Conservation (phyloP, 2,888 invertebrate species). For the Tyria jacobaeae region DNA sequence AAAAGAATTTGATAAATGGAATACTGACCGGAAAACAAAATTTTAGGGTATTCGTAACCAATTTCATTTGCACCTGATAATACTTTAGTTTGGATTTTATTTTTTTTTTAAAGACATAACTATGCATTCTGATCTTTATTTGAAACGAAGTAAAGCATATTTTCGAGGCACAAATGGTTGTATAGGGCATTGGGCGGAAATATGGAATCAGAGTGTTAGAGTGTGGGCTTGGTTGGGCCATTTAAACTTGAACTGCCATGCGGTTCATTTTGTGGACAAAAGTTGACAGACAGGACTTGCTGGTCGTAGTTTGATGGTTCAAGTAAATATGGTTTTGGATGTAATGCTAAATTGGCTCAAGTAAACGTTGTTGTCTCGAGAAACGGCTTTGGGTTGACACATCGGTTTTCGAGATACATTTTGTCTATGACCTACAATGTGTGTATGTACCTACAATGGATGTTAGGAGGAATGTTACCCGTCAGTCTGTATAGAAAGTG, state of each 20-base stretch:
- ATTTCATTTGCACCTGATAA: neutral
- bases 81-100: constrained; percentile 10
- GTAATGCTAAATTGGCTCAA: constrained; percentile 81
- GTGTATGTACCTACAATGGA: too few relatives aligned
- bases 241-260: constrained; percentile 60
- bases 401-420: constrained; percentile 55
- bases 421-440: too few relatives aligned
- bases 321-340: constrained; percentile 62
- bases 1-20: neutral
- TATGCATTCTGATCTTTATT: constrained; percentile 46
- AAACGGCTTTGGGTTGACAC: constrained; percentile 66
- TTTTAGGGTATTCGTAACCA: neutral
- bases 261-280: constrained; percentile 54
- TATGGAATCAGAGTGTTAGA: constrained; percentile 77
- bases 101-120: constrained; percentile 17
- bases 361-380: constrained; percentile 77
- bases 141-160: constrained; percentile 52
- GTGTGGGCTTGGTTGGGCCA: constrained; percentile 76
- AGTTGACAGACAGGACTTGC: constrained; percentile 35
- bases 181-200: constrained; percentile 81
- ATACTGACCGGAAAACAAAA: neutral
- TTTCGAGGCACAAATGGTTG: constrained; percentile 52
- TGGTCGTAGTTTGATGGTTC: constrained; percentile 61
- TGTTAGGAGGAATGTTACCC: neutral
- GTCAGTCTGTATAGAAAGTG: constrained; percentile 4